A percentile compares a stretch with the other conserved stretches of the same genome.
Evolutionary conservation across 2,888 invertebrate genomes (phyloP).

Genomic region (Cosmia pyralina): DNA sequence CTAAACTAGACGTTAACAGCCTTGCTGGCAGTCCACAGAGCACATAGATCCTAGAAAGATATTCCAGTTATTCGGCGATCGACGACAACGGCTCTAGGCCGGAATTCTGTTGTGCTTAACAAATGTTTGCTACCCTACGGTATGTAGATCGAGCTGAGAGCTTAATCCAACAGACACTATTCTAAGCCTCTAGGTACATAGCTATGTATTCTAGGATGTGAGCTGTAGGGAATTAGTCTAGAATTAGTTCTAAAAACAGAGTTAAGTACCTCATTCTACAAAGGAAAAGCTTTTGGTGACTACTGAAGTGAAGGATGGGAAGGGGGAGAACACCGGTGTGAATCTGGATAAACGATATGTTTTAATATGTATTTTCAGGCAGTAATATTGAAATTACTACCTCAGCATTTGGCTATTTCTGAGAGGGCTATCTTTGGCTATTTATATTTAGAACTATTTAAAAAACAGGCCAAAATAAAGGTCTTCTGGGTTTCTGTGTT

Average conservation of each 20-base stretch:
- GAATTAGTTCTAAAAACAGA: constrained; percentile 15
- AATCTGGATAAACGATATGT: not conserved
- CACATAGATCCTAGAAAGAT: constrained; percentile 66
- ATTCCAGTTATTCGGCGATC: constrained; percentile 79
- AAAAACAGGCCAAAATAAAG: not conserved
- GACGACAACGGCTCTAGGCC: constrained; percentile 69
- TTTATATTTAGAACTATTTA: not conserved
- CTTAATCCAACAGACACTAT: constrained; percentile 58
- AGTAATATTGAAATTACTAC: not conserved
- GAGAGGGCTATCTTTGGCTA: no score
- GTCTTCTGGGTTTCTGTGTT: not conserved
- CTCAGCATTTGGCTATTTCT: not conserved
- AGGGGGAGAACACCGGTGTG: not conserved
- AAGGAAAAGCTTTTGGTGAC: constrained; percentile 7
- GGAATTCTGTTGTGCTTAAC: constrained; percentile 74
- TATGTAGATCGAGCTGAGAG: constrained; percentile 69
- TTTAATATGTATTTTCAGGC: not conserved
- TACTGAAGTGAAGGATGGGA: constrained; percentile 13
- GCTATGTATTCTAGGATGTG: constrained; percentile 33
- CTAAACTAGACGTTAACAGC: constrained; percentile 36
- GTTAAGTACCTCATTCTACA: constrained; percentile 6
- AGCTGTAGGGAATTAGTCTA: constrained; percentile 33
- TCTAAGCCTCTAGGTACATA: constrained; percentile 52
- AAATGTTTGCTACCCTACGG: constrained; percentile 69
- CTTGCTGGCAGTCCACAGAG: constrained; percentile 27